Conservation (phyloP, 2,888 invertebrate species). For the Eupelmus urozonus region DNA sequence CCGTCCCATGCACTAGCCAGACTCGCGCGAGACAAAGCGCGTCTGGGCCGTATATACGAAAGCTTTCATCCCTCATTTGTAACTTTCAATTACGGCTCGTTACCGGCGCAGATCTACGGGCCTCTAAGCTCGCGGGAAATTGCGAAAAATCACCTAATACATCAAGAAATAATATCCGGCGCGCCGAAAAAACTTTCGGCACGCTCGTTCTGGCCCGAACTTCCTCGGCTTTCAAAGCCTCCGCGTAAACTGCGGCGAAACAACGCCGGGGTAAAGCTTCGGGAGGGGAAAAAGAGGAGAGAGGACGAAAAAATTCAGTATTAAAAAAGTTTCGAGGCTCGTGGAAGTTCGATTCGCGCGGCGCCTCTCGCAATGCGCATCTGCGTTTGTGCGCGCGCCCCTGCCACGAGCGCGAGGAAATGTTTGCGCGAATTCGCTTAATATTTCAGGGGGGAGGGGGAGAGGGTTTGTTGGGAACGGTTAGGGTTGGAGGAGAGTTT, state of each 20-base stretch:
- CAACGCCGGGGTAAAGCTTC: constrained; percentile 5
- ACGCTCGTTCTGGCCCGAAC: too few species aligned
- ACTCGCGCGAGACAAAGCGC: too few species aligned
- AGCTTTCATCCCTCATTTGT: constrained; percentile 32
- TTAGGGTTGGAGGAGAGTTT: too few species aligned
- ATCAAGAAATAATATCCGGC: constrained; percentile 50
- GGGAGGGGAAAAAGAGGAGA: too few species aligned
- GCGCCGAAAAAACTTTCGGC: constrained; percentile 38
- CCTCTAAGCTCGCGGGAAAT: constrained; percentile 17
- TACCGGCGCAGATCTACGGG: background rate
- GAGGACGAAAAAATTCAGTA: constrained; percentile 51
- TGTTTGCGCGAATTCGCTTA: constrained; percentile 34
- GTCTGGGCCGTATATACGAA: too few species aligned
- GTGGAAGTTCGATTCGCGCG: constrained; percentile 40
- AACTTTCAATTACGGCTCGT: constrained; percentile 45
- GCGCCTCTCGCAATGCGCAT: background rate
- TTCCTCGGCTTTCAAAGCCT: background rate
- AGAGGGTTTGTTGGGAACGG: too few species aligned
- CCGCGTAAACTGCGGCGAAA: constrained; percentile 24
- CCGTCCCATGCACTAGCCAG: too few species aligned
- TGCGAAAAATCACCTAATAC: constrained; percentile 32
- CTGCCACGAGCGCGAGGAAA: background rate
- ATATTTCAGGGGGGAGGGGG: constrained; percentile 25
- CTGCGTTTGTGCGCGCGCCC: background rate
- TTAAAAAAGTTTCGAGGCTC: constrained; percentile 54